phyloP scores from a whole-genome alignment of 92 coral and sea anemone genomes.

The Phenganax stokvisi region DNA sequence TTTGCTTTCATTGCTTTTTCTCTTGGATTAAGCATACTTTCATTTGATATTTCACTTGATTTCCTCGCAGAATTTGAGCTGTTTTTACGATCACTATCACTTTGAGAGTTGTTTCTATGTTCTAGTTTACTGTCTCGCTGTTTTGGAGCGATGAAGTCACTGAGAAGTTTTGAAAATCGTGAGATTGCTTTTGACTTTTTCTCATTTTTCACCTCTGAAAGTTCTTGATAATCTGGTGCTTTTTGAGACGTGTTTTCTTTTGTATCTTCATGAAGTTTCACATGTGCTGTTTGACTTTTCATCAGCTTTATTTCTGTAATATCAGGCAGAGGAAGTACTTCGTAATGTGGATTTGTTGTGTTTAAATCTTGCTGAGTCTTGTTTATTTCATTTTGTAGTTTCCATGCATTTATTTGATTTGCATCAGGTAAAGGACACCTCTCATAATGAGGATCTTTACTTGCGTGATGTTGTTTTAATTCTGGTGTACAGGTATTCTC shows the following conservation, averaged over 20 bases:
- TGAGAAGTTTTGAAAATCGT: neutral
- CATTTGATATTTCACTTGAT: neutral
- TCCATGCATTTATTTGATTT: neutral
- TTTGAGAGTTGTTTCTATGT: neutral
- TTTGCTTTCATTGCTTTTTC: neutral
- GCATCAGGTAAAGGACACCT: neutral
- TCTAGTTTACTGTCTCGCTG: neutral
- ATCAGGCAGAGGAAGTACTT: neutral
- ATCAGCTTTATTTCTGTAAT: too few species aligned
- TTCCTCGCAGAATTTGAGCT: neutral
- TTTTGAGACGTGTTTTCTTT: neutral
- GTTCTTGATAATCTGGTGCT: neutral
- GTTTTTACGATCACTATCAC: neutral
- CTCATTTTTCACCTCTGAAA: neutral
- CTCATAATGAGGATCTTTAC: constrained; percentile 3
- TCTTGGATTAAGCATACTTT: neutral
- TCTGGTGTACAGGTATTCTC: neutral
- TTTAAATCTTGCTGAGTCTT: neutral
- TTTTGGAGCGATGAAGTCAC: neutral
- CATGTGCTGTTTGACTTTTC: neutral
- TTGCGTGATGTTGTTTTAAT: neutral
- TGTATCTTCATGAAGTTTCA: neutral
- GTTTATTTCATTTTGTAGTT: neutral
- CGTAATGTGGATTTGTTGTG: neutral
- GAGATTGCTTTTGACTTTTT: neutral